Evolutionary conservation across 2,113 vertebrate genomes (phyloP).

Genomic region (Agelaius tricolor): DNA sequence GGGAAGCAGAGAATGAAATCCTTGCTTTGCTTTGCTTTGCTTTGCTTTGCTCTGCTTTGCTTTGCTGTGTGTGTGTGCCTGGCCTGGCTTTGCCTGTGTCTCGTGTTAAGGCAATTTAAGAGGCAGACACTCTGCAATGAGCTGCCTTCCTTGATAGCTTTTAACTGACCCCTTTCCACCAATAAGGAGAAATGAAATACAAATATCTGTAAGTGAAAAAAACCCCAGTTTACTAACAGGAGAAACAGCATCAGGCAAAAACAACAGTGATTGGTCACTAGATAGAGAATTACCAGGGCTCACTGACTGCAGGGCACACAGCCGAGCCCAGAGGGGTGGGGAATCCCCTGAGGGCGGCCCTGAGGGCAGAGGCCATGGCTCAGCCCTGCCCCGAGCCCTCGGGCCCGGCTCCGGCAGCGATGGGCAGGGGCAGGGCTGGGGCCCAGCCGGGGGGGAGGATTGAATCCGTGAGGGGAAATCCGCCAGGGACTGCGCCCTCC

Average conservation of each 20-base stretch:
- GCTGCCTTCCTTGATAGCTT: not conserved
- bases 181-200: not conserved
- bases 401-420: not conserved
- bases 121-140: too few species aligned
- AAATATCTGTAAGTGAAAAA: not conserved
- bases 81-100: not conserved
- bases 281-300: too few species aligned
- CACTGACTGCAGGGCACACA: not conserved
- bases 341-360: not conserved
- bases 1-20: not conserved
- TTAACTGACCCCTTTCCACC: not conserved
- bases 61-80: too few species aligned
- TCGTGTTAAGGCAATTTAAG: not conserved
- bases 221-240: not conserved
- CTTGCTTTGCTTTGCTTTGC: not conserved
- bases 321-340: rapidly evolving
- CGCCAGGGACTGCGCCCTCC: too few species aligned
- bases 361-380: not conserved
- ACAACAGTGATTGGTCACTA: not conserved
- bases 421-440: not conserved
- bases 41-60: too few species aligned
- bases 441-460: rapidly evolving
- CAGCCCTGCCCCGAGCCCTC: rapidly evolving
- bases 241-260: not conserved
- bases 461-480: not conserved